Evolutionary conservation across 2,797 vertebrate genomes (phyloP).

Genomic region (Anguilla anguilla): DNA sequence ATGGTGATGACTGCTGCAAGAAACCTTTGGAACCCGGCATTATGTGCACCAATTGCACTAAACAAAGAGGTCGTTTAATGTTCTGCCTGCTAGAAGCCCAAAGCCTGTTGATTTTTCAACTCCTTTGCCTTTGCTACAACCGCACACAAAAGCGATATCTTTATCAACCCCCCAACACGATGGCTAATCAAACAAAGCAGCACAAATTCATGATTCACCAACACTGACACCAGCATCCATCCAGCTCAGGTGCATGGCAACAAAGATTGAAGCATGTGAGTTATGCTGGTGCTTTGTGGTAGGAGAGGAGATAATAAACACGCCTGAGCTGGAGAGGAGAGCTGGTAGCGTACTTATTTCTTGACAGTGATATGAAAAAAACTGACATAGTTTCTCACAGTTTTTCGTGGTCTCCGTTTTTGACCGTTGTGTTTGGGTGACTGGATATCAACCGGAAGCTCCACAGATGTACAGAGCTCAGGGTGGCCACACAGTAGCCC

Average conservation of each 20-base stretch:
- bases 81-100: neutral
- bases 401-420: neutral
- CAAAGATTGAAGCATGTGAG: neutral
- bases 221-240: neutral
- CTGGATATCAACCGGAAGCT: slow-evolving; percentile 11
- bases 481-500: neutral
- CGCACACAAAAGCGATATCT: neutral
- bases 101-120: neutral
- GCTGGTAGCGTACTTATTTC: neutral
- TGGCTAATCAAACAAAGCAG: neutral
- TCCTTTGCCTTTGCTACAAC: neutral
- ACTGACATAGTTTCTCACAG: neutral
- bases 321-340: neutral
- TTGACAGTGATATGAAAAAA: neutral
- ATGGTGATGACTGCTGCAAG: neutral
- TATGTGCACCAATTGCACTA: slow-evolving; percentile 15
- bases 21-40: slow-evolving; percentile 18
- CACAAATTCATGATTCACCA: neutral
- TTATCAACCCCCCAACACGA: slow-evolving; percentile 13
- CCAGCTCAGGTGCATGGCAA: neutral
- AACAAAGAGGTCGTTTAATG: neutral
- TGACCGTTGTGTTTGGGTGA: neutral
- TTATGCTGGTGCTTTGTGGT: neutral
- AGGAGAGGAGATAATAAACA: neutral
- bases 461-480: neutral